Conservation (phyloP, 2,888 invertebrate species). For the Belgica antarctica region DNA sequence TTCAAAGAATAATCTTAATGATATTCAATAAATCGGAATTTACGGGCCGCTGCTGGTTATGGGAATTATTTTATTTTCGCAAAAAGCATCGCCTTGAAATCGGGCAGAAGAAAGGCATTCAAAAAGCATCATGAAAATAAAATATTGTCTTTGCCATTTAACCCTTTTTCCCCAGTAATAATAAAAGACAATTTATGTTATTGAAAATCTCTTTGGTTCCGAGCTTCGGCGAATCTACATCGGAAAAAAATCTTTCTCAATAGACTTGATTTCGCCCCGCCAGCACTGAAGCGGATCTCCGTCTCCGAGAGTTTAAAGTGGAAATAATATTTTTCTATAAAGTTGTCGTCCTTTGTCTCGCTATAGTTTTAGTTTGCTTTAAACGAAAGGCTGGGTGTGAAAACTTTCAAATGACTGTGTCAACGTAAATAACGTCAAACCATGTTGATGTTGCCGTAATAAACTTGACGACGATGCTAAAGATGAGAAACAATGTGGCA, state of each 20-base stretch:
- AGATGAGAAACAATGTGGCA: slow-evolving; percentile 3
- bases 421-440: not conserved
- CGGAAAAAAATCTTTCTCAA: slow-evolving; percentile 39
- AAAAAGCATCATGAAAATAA: slow-evolving; percentile 14
- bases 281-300: not conserved
- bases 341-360: not conserved
- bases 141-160: slow-evolving; percentile 26
- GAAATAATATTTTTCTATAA: slow-evolving; percentile 23
- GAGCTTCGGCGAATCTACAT: slow-evolving; percentile 4
- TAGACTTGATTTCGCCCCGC: not conserved
- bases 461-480: not conserved
- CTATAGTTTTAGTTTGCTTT: not conserved
- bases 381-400: not conserved
- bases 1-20: slow-evolving; percentile 4
- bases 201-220: slow-evolving; percentile 17
- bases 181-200: slow-evolving; percentile 24
- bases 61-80: slow-evolving; percentile 2
- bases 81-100: not conserved
- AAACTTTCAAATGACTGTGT: slow-evolving; percentile 6
- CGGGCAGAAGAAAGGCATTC: slow-evolving; percentile 3
- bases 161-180: slow-evolving; percentile 26
- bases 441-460: not conserved
- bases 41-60: slow-evolving; percentile 4
- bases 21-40: slow-evolving; percentile 22
- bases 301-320: not conserved